These are phyloP conservation scores for Yponomeuta sedellus DNA, from an alignment of 2,888 invertebrate genomes.

Conservation along the genomic window DNA sequence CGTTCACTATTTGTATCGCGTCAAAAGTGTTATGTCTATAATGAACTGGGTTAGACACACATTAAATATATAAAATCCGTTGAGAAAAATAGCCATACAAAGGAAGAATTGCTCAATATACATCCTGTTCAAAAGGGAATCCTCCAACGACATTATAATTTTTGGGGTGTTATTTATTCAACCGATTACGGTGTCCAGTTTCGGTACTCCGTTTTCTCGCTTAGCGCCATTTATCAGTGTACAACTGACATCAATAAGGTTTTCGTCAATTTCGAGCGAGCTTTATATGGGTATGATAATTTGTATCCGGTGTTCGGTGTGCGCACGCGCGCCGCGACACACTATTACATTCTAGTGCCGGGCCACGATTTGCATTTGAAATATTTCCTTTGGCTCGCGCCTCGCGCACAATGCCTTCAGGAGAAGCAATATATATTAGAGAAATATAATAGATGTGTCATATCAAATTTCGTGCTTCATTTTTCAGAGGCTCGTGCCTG, in stretches of 20 bases:
- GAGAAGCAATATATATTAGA: slow-evolving; percentile 59
- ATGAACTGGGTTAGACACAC: neutral
- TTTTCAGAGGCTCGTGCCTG: slow-evolving; percentile 67
- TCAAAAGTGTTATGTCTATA: neutral
- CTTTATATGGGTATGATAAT: slow-evolving; percentile 75
- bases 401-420: slow-evolving; percentile 60
- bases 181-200: slow-evolving; percentile 41
- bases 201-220: slow-evolving; percentile 54
- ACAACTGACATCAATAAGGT: slow-evolving; percentile 65
- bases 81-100: neutral
- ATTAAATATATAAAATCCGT: neutral
- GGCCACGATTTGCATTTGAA: slow-evolving; percentile 76
- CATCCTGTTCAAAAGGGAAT: neutral
- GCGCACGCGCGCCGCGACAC: slow-evolving; percentile 74
- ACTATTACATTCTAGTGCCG: slow-evolving; percentile 72
- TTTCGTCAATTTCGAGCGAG: slow-evolving; percentile 65
- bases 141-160: slow-evolving; percentile 31
- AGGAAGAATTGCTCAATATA: neutral
- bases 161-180: slow-evolving; percentile 38
- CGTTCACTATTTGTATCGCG: neutral
- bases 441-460: slow-evolving; percentile 56
- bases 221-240: slow-evolving; percentile 66
- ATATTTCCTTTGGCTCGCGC: slow-evolving; percentile 68
- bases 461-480: slow-evolving; percentile 73
- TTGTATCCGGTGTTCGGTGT: slow-evolving; percentile 65